phyloP scores from a whole-genome alignment of 2,888 invertebrate species.

The Neria commutata region DNA sequence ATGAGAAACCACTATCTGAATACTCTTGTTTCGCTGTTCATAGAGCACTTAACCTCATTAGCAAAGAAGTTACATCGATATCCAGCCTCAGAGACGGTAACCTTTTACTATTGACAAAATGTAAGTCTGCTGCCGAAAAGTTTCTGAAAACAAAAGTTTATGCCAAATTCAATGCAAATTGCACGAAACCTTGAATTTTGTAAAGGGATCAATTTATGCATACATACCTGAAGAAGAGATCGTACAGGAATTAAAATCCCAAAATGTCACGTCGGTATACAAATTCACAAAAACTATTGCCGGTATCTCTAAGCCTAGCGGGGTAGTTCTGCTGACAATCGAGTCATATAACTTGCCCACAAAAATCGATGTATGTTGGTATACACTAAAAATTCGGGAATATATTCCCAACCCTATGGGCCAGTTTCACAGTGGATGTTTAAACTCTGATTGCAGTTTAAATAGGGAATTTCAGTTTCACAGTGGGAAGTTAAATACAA shows the following conservation, averaged over 20 bases:
- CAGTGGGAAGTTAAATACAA: too few species aligned
- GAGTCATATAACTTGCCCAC: not conserved
- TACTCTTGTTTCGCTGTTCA: conserved; percentile 13
- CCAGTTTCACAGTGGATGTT: too few species aligned
- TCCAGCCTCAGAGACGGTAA: conserved; percentile 6
- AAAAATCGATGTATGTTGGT: not conserved
- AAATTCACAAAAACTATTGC: conserved; percentile 17
- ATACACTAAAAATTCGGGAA: not conserved
- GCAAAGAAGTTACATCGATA: conserved; percentile 7
- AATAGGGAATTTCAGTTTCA: too few species aligned
- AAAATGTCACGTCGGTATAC: conserved; percentile 21
- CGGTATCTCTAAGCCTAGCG: conserved; percentile 6
- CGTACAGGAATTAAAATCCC: conserved; percentile 15
- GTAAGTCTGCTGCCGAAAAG: conserved; percentile 12
- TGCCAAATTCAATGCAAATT: not conserved
- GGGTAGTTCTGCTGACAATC: conserved; percentile 9
- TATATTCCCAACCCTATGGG: not conserved
- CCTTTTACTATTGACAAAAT: conserved; percentile 8
- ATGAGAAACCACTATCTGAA: conserved; percentile 1
- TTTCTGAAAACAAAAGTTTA: conserved; percentile 6
- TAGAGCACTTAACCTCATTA: conserved; percentile 6
- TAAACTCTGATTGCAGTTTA: too few species aligned
- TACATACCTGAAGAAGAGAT: conserved; percentile 25
- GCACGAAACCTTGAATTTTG: conserved; percentile 8
- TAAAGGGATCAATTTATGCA: conserved; percentile 9